Base-by-base conservation (phyloP, 2,797 vertebrate genomes). In the Labroides dimidiatus region DNA sequence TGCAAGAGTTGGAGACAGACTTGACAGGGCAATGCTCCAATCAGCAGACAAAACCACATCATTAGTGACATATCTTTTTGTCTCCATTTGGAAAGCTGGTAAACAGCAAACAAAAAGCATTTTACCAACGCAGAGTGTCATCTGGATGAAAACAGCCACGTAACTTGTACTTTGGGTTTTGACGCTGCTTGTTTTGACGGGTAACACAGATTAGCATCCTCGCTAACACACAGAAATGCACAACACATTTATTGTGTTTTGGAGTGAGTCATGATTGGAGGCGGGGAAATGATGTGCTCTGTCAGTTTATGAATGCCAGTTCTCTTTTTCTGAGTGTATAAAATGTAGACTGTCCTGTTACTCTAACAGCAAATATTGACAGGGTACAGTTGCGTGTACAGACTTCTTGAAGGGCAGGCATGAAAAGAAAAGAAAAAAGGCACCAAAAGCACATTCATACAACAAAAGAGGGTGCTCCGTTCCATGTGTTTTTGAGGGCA, bases 31-130 rank as follows among this genome's bases (percentile, higher is more conserved):
- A 27, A 72, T 23, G 74, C 54, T 68, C 64, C 75, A 80, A 62
- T 82, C 77, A 72, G 37, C 51, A 63, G 39, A 16, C 39, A 55
- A 42, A 73, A 77, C 52, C 64, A 66, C 64, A 81, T 80, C 67
- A 82, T 54, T 68, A 52, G 48, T 84, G 87, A 84, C 87, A 81
- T 72, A 63, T 84, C 49, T 51, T 63, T 86, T 83, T 76, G 79
- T 88, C 65, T 78, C 42, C 14, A 24, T 56, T 69, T 70, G 68
- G 75, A 54, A 70, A 50, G 63, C 74, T 72, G 68, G 60, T 82
- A 78, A 87, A 83, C 64, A 72, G 37, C 41, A 65, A 84, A 84
- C 76, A 82, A 77, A 69, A 5, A 39, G 61, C 48, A 63, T 69
- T 57, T 52, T 11, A 62, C 44, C 19, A 16, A 2, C 24, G 69